Evolutionary conservation across 2,113 vertebrate species (phyloP).

Genomic region (Nicator chloris): DNA sequence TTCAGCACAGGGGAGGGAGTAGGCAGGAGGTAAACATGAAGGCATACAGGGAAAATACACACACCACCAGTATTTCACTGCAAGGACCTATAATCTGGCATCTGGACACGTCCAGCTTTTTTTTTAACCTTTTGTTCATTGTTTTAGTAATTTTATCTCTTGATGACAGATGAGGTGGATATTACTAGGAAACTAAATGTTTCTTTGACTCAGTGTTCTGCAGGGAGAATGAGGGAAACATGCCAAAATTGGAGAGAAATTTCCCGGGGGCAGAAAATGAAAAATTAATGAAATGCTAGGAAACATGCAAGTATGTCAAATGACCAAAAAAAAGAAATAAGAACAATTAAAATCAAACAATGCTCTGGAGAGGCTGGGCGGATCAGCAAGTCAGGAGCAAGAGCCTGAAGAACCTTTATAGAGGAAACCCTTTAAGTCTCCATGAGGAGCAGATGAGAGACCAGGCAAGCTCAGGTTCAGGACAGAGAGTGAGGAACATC

Average conservation of each 20-base stretch:
- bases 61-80: background rate
- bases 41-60: background rate
- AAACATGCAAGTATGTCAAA: constrained; percentile 33
- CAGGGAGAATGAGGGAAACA: constrained; percentile 30
- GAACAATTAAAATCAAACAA: constrained; percentile 30
- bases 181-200: constrained; percentile 67
- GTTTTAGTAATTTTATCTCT: constrained; percentile 67
- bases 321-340: background rate
- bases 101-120: background rate
- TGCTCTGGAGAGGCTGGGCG: background rate
- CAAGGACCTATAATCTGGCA: constrained; percentile 30
- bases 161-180: constrained; percentile 66
- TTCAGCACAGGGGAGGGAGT: background rate
- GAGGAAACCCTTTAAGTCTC: background rate
- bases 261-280: constrained; percentile 57
- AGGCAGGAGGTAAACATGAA: background rate
- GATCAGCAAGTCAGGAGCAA: background rate
- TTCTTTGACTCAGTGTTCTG: constrained; percentile 55
- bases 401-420: background rate
- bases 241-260: constrained; percentile 53
- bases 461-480: background rate
- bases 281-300: constrained; percentile 64
- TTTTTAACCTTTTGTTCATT: constrained; percentile 58
- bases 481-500: background rate
- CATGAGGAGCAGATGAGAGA: background rate